Evolutionary conservation across 2,113 vertebrate genomes (phyloP).

Genomic region (Cinclus cinclus): DNA sequence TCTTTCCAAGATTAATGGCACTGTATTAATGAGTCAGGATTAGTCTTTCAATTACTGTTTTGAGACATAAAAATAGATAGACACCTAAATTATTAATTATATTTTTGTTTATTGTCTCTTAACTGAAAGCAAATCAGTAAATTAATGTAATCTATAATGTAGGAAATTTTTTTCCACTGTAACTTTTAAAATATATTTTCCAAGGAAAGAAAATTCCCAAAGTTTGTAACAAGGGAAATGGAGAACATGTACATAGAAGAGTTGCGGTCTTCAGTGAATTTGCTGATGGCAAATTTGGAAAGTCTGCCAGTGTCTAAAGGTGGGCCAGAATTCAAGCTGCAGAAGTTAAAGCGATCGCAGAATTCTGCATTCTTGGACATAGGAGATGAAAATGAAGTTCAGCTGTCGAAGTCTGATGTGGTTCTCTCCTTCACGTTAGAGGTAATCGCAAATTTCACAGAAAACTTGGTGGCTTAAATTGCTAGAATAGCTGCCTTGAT

Average conservation of each 20-base stretch:
- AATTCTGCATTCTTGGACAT: slow-evolving; percentile 95
- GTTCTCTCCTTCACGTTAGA: slow-evolving; percentile 92
- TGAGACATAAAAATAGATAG: background rate
- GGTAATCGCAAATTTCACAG: slow-evolving; percentile 70
- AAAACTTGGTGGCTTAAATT: background rate
- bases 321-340: slow-evolving; percentile 89
- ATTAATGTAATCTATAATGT: background rate
- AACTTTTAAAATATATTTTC: slow-evolving; percentile 40
- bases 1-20: background rate
- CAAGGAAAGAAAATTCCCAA: slow-evolving; percentile 87
- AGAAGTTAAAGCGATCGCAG: slow-evolving; percentile 90
- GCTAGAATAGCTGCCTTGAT: background rate
- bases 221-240: slow-evolving; percentile 89
- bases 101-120: background rate
- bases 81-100: background rate
- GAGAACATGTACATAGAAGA: slow-evolving; percentile 92
- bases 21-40: background rate
- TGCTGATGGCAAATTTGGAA: slow-evolving; percentile 97
- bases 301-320: slow-evolving; percentile 96
- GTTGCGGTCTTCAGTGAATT: slow-evolving; percentile 89
- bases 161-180: background rate
- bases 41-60: background rate
- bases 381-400: slow-evolving; percentile 89
- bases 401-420: slow-evolving; percentile 92
- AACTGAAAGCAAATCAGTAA: background rate